Evolutionary conservation across 2,113 vertebrate species (phyloP), one percentile per base, ranked within the genome.

Genomic region (Dasyornis broadbenti): DNA sequence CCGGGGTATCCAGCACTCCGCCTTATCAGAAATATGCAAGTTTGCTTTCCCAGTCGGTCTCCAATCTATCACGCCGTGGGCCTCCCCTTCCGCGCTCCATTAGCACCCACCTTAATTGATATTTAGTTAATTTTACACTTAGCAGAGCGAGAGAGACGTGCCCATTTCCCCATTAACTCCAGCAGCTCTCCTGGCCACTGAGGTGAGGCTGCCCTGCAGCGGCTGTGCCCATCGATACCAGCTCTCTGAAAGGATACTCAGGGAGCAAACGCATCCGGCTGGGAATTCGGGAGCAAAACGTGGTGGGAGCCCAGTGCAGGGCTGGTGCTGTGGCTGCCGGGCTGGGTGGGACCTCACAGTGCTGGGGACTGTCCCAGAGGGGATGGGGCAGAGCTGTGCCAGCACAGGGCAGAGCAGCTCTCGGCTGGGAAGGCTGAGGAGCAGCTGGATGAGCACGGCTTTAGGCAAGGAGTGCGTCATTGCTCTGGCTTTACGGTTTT

Each of bases 151-250:
- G 35, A 13, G 11, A 81, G 81, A 15, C 42, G 33, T 24, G 27
- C 45, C 8, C 5, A 20, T 39, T 82, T 30, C 31, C 49, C 39
- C 53, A 45, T 30, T 19, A 22, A 56, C 52, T 70, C 42, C 44
- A 54, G 0, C 66, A 86, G 53, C 27, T 92, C n/a, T 47, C 27
- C 73, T 18, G 44, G 37, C 33, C 19, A 5, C 1, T 33, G 70
- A 15, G 23, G 50, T 4, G 63, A 70, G 15, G 35, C 37, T 3
- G 2, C 50, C 37, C 47, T 22, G 22, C 0, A 3, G 23, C 6
- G 72, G 59, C 63, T 1, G 0, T 71, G 49, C 44, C 35, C 11
- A 1, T 28, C 0, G 0, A 15, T 4, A 31, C 26, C 82, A 53
- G 49, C 63, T 82, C 53, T 75, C 59, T 7, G 5, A 27, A 45